Evolutionary conservation across 2,888 invertebrate genomes (phyloP), one percentile per base, ranked within the genome.

Genomic region (Cantharis rufa): DNA sequence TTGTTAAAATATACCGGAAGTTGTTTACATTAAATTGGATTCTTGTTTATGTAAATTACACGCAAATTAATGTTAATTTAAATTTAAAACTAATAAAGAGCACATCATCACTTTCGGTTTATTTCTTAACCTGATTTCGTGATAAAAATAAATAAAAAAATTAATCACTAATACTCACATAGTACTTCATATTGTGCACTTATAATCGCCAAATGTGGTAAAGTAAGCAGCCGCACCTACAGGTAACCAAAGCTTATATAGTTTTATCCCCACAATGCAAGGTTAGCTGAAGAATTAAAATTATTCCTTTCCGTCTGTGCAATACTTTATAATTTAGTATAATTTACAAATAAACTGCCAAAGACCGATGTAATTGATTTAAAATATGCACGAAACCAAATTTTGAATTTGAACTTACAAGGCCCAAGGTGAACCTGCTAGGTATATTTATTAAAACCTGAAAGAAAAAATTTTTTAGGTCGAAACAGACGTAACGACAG

Each of bases 241-340:
- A 69, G 78, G 79, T 78, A 78, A 72, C 70, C 76, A 71, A 72
- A 77, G 81, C 82, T 83, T 84, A 82, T 84, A 84, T 84, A 84
- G 82, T 79, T 83, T 82, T 81, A 80, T 82, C 84, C 83, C 84
- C 84, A 83, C 83, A 80, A 81, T 74, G 75, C 82, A 83, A 83
- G 83, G 83, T 82, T 83, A 80, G 72, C 61, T 15, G 13, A 66
- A 32, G 69, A 69, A 72, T 69, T 68, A 77, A 74, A 71, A 78
- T 78, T 74, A 69, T 69, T 71, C 72, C 78, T 70, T 79, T 79
- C 74, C 71, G 71, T 61, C 28, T 74, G 66, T 48, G 48, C 48
- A 48, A 48, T n/a, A 48, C 48, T 48, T 48, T 48, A 48, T 48
- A 48, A 48, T n/a, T 48, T n/a, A 7, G 48, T n/a, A 48, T 48